Base-by-base conservation (phyloP, 2,113 vertebrate species). In the Hyaena hyaena region DNA sequence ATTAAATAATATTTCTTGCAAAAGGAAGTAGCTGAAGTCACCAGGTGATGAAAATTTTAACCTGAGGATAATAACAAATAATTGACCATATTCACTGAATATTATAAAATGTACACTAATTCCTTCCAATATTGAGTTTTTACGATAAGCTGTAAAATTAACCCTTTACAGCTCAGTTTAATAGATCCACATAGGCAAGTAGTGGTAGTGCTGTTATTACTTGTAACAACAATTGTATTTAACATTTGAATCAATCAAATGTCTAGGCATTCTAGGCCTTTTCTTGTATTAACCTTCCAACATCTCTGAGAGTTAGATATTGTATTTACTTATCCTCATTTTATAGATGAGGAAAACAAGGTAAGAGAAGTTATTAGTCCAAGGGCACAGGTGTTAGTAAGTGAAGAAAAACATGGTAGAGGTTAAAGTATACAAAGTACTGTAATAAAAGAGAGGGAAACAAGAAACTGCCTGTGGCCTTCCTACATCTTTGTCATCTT, bases 1-100 rank as follows among this genome's bases (percentile, higher is more conserved):
- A 55, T 71, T 95, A 66, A 90, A 77, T 74, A 77, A 23, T 53
- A 90, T 63, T 35, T 91, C 65, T 97, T 95, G 35, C 21, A 83
- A 88, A 94, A 96, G 85, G 31, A 85, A 65, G 50, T 65, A 96
- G 39, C n/a, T 35, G 35, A 93, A 88, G 48, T 43, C 16, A 65
- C n/a, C 53, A 82, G 76, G 39, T 17, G 83, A 45, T 24, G 77
- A 45, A 68, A 77, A 39, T 79, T 95, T 93, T 71, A 58, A 93
- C 26, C 55, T 88, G 26, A 95, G 58, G n/a, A 71, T 77, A 79
- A 33, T 71, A 80, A 74, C 43, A 58, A 55, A 79, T 87, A 76
- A 68, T 58, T 93, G 61, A 88, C 71, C 10, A 2, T 93, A 58
- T 77, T 90, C 28, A 21, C 31, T 85, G 50, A 17, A 61, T 71